Conservation (phyloP, 2,797 vertebrate genomes). For the Lithobates pipiens region DNA sequence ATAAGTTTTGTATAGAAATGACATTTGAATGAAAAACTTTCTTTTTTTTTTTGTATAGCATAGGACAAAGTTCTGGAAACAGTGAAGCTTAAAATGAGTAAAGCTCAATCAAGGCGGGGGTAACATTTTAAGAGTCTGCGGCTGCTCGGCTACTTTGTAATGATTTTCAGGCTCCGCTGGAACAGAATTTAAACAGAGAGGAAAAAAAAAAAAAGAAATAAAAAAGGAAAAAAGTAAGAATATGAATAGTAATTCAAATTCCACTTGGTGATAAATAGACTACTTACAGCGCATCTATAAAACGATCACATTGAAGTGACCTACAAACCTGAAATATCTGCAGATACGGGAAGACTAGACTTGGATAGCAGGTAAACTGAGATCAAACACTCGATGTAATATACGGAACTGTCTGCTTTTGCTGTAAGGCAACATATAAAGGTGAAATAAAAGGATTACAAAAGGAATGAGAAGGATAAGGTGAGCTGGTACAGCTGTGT, state of each 20-base stretch:
- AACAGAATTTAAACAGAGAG: slow-evolving; percentile 57
- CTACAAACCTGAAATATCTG: slow-evolving; percentile 68
- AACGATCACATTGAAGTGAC: slow-evolving; percentile 73
- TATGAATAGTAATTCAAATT: slow-evolving; percentile 49
- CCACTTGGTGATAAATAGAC: slow-evolving; percentile 60
- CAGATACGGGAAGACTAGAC: slow-evolving; percentile 57
- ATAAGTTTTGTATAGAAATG: slow-evolving; percentile 44
- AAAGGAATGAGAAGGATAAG: slow-evolving; percentile 66
- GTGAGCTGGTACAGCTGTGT: slow-evolving; percentile 70
- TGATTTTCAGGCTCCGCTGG: slow-evolving; percentile 53
- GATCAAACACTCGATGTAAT: slow-evolving; percentile 63
- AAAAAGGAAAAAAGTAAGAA: slow-evolving; percentile 9
- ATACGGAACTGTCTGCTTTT: slow-evolving; percentile 60
- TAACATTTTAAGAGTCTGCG: slow-evolving; percentile 28
- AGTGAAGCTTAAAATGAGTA: slow-evolving; percentile 42
- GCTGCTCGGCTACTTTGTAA: slow-evolving; percentile 34
- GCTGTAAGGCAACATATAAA: slow-evolving; percentile 67
- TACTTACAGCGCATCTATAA: slow-evolving; percentile 66
- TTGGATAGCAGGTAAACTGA: slow-evolving; percentile 55
- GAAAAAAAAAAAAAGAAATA: slow-evolving; percentile 54
- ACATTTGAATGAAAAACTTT: slow-evolving; percentile 43
- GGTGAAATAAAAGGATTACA: slow-evolving; percentile 67
- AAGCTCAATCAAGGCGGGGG: slow-evolving; percentile 25
- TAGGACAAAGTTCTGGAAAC: slow-evolving; percentile 33
- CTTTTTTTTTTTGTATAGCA: slow-evolving; percentile 19